A percentile compares a stretch with the other conserved stretches of the same genome.
phyloP scores from a whole-genome alignment of 64 coral and sea anemone genomes.

The Montipora foliosa region DNA sequence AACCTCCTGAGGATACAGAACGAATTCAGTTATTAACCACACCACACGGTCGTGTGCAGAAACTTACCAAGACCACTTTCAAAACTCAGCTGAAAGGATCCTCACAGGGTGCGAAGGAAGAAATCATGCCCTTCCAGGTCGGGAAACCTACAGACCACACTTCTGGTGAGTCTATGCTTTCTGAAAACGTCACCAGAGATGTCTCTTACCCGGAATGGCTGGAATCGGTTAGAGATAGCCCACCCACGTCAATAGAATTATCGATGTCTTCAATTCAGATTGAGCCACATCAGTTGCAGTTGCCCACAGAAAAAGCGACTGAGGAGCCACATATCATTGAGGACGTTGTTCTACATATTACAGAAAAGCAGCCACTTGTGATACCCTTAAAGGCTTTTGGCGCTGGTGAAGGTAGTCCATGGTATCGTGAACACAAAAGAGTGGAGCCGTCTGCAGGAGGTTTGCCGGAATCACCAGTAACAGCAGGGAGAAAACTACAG shows the following conservation, averaged over 20 bases:
- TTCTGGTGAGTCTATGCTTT: neutral
- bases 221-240: neutral
- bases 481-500: neutral
- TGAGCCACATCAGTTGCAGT: neutral
- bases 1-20: slow-evolving; percentile 9
- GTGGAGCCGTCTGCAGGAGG: neutral
- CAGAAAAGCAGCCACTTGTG: neutral
- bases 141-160: neutral
- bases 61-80: neutral
- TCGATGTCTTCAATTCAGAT: neutral
- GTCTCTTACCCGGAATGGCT: neutral
- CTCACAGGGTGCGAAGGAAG: neutral
- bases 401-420: neutral
- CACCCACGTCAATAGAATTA: neutral
- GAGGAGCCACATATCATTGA: slow-evolving; percentile 8
- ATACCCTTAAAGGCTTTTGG: slow-evolving; percentile 14
- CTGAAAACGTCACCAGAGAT: neutral
- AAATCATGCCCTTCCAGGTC: neutral
- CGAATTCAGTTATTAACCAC: slow-evolving; percentile 9
- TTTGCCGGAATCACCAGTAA: neutral
- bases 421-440: neutral
- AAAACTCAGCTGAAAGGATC: slow-evolving; percentile 8
- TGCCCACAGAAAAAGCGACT: neutral
- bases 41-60: neutral
- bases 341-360: neutral